A percentile compares a stretch with the other conserved stretches of the same genome.
phyloP scores from a whole-genome alignment of 2,888 invertebrate genomes.

The Argynnis bischoffii region DNA sequence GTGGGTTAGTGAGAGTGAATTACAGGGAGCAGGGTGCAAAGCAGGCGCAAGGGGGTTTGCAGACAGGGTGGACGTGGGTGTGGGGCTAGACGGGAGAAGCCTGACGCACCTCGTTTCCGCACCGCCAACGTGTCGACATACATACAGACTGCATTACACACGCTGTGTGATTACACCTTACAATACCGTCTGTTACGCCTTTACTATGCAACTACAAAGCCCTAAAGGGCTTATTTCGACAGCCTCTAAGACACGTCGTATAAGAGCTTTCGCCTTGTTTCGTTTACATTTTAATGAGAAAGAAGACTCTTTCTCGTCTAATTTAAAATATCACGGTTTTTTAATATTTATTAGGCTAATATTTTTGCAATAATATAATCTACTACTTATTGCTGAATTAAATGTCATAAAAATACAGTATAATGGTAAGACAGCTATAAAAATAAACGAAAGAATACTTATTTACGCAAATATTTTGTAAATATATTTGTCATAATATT shows the following conservation, averaged over 20 bases:
- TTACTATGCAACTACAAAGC: slow-evolving; percentile 41
- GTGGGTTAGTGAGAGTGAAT: slow-evolving; percentile 83
- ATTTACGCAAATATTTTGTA: no score
- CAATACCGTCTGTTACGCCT: slow-evolving; percentile 56
- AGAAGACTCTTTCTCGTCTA: not conserved
- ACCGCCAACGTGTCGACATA: slow-evolving; percentile 60
- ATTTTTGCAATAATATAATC: no score
- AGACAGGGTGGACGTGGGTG: slow-evolving; percentile 70
- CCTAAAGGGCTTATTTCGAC: slow-evolving; percentile 39
- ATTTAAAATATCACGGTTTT: not conserved
- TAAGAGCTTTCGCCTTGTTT: slow-evolving; percentile 22
- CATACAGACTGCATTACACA: slow-evolving; percentile 55
- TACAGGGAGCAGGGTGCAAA: slow-evolving; percentile 56
- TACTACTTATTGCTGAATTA: no score
- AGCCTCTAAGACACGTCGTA: slow-evolving; percentile 34
- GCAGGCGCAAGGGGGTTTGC: slow-evolving; percentile 53
- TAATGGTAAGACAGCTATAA: no score
- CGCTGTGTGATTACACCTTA: slow-evolving; percentile 50
- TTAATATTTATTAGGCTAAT: no score
- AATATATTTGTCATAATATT: no score
- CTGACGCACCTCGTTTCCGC: slow-evolving; percentile 76
- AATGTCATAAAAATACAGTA: no score
- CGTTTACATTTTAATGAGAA: slow-evolving; percentile 19
- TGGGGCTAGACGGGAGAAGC: slow-evolving; percentile 79
- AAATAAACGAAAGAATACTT: no score